Conservation (phyloP, 2,888 invertebrate species). For the Rhingia rostrata region DNA sequence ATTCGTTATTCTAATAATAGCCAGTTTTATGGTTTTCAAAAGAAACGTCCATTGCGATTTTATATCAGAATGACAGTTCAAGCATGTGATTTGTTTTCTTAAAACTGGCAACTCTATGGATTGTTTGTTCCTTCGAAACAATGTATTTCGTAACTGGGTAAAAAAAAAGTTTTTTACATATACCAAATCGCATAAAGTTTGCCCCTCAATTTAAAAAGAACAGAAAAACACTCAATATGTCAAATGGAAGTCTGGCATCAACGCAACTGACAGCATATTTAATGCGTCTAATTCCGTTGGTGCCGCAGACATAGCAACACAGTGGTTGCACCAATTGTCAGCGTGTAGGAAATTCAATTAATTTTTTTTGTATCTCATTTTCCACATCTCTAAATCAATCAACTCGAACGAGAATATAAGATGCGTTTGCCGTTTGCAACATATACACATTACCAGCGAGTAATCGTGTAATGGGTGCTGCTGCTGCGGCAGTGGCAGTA, state of each 20-base stretch:
- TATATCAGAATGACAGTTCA: constrained; percentile 3
- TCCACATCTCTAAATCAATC: constrained; percentile 67
- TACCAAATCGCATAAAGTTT: background rate
- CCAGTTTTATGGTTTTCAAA: background rate
- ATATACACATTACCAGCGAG: constrained; percentile 45
- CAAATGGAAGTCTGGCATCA: constrained; percentile 3
- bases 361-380: constrained; percentile 48
- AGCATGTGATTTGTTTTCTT: constrained; percentile 19
- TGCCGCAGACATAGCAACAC: constrained; percentile 8
- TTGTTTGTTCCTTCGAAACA: background rate
- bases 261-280: constrained; percentile 39
- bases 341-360: constrained; percentile 52
- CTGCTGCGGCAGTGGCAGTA: constrained; percentile 23
- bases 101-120: background rate
- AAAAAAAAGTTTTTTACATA: background rate
- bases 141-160: background rate
- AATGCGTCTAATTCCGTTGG: constrained; percentile 15
- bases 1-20: constrained; percentile 38
- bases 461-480: constrained; percentile 52
- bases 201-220: background rate
- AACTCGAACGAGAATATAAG: constrained; percentile 38
- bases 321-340: constrained; percentile 17
- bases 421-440: constrained; percentile 48
- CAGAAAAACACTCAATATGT: background rate
- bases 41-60: background rate